phyloP scores from a whole-genome alignment of 2,888 invertebrate species.

The Seira ritae region DNA sequence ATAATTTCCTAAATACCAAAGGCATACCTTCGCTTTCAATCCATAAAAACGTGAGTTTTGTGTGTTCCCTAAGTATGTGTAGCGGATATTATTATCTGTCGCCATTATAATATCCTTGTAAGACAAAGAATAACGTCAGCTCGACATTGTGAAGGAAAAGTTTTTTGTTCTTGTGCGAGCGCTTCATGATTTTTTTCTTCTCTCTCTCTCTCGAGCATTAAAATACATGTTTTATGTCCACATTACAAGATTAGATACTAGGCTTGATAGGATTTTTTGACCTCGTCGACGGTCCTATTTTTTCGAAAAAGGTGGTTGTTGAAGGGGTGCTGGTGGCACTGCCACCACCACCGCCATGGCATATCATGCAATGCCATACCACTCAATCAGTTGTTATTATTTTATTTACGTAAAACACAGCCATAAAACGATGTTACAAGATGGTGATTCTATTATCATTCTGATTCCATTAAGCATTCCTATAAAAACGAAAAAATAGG shows the following conservation, averaged over 20 bases:
- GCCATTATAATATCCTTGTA: conserved; percentile 22
- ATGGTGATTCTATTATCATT: too few species aligned
- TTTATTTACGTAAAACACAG: too few species aligned
- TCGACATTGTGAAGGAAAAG: not conserved
- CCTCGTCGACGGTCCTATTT: conserved; percentile 35
- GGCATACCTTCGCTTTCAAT: conserved; percentile 31
- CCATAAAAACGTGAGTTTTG: conserved; percentile 36
- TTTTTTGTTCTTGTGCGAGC: too few species aligned
- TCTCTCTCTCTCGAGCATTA: too few species aligned
- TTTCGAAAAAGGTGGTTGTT: too few species aligned
- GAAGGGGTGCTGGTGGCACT: conserved; percentile 11
- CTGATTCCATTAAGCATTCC: too few species aligned
- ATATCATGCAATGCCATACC: too few species aligned
- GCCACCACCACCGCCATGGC: too few species aligned
- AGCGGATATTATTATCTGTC: conserved; percentile 18
- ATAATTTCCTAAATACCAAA: conserved; percentile 49
- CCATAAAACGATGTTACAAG: too few species aligned
- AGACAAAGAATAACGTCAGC: conserved; percentile 14
- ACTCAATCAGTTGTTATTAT: too few species aligned
- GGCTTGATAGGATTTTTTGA: conserved; percentile 29
- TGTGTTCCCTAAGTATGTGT: not conserved
- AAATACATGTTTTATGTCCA: conserved; percentile 30
- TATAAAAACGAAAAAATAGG: too few species aligned
- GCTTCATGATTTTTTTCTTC: too few species aligned
- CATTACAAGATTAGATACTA: conserved; percentile 34